Base-by-base conservation (phyloP, 2,113 vertebrate species). In the Limanda limanda region DNA sequence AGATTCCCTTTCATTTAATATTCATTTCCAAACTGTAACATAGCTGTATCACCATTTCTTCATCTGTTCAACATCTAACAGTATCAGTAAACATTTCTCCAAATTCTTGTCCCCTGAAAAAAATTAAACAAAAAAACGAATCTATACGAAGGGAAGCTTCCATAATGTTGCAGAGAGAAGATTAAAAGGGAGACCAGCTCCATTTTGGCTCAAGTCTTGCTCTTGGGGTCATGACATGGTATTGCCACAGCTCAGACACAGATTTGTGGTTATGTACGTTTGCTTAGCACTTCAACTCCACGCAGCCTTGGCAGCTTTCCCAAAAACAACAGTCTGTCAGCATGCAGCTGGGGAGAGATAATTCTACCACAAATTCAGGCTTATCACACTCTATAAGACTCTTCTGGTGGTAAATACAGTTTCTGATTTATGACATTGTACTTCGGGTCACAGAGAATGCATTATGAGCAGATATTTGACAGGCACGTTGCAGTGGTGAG, bases 281-380 rank as follows among this genome's bases (percentile, higher is more conserved):
- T 31, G 18, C 54, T 55, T 78, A 37, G 64, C 63, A 82, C 54
- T 81, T 87, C 27, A 59, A 47, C 64, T 84, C 23, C 24, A 48
- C 20, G 56, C 76, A 88, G 81, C 75, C 71, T 76, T 86, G 88
- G 88, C 68, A 80, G 76, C 76, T 66, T 76, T 67, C 86, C 89
- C 69, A 71, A 78, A 84, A 87, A 71, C 75, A 81, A 78, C 76
- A 82, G 78, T 58, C 48, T 51, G 71, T 81, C 73, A 66, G 45
- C 31, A 56, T 15, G 60, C 70, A 59, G 71, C 66, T 11, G 31
- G 21, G 6, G 64, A 61, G 75, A 66, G 51, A 82, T 79, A 74
- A 68, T 81, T 79, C 71, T 61, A 27, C 35, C 74, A 65, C 79
- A 83, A 71, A 87, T 65, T 54, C 77, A 73, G 56, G 42, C 67